Evolutionary conservation across 2,797 vertebrate species (phyloP).

Genomic region (Fratercula arctica): DNA sequence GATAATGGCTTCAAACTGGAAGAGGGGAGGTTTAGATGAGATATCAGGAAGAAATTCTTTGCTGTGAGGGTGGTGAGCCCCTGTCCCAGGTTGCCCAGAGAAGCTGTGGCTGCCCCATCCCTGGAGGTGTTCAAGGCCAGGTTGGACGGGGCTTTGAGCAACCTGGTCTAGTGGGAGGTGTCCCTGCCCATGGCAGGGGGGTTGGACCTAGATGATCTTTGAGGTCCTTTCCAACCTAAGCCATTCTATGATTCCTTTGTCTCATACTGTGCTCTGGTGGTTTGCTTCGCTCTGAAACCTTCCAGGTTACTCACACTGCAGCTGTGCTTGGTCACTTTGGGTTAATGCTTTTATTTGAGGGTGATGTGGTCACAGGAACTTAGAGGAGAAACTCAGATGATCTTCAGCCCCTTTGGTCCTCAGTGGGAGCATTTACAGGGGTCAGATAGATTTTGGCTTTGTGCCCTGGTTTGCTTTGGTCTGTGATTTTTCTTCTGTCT

Average conservation of each 20-base stretch:
- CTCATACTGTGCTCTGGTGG: rapidly evolving
- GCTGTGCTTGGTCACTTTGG: neutral
- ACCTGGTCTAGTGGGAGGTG: neutral
- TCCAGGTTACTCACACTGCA: neutral
- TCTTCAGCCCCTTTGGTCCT: neutral
- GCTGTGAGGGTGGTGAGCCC: neutral
- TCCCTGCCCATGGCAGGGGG: neutral
- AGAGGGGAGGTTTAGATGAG: neutral
- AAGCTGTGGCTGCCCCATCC: neutral
- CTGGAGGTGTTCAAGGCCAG: neutral
- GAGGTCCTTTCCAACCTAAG: neutral
- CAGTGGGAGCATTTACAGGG: neutral
- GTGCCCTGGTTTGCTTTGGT: neutral
- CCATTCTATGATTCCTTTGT: neutral
- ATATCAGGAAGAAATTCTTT: neutral
- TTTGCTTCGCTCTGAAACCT: neutral
- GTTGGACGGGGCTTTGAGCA: neutral
- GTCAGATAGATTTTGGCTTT: neutral
- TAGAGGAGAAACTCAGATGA: neutral
- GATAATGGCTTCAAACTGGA: neutral
- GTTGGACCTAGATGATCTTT: neutral
- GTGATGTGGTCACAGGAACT: neutral
- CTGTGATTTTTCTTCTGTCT: neutral
- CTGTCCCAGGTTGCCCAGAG: neutral
- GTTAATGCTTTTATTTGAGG: neutral